A percentile compares a stretch with the other conserved stretches of the same genome.
phyloP scores from a whole-genome alignment of 2,113 vertebrate genomes.

The Mirounga angustirostris region DNA sequence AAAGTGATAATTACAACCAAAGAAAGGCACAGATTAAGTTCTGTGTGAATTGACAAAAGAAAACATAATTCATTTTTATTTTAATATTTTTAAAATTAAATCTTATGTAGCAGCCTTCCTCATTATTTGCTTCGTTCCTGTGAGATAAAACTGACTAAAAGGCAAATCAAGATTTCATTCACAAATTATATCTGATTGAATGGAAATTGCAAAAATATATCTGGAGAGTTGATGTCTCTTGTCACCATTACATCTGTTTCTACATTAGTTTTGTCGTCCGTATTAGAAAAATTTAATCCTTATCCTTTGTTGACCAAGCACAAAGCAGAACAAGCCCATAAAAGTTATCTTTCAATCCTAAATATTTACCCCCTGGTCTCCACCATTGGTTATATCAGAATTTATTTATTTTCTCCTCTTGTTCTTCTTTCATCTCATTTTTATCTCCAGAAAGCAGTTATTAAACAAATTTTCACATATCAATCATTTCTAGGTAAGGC shows the following conservation, averaged over 20 bases:
- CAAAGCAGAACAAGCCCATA: not conserved
- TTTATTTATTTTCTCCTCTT: not conserved
- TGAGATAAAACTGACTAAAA: constrained; percentile 40
- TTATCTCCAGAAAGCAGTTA: not conserved
- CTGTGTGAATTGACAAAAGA: not conserved
- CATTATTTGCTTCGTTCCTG: not conserved
- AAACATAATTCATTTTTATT: constrained; percentile 28
- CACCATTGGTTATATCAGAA: not conserved
- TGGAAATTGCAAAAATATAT: constrained; percentile 2
- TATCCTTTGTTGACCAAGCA: not conserved
- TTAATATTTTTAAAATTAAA: constrained; percentile 27
- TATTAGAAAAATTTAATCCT: not conserved
- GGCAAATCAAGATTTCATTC: constrained; percentile 6
- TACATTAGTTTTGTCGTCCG: not conserved
- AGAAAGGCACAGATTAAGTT: constrained; percentile 4
- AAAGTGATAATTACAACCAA: constrained; percentile 37
- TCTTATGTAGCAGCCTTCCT: not conserved
- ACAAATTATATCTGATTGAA: constrained; percentile 52
- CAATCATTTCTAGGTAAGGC: not conserved
- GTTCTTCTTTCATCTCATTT: not conserved
- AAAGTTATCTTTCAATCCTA: not conserved
- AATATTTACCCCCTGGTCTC: not conserved
- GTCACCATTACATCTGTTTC: not conserved
- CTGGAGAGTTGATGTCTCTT: not conserved
- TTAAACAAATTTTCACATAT: not conserved